Percentiles rank a stretch among this genome's conserved stretches.
phyloP scores from a whole-genome alignment of 2,113 vertebrate species.

The Xenus cinereus region DNA sequence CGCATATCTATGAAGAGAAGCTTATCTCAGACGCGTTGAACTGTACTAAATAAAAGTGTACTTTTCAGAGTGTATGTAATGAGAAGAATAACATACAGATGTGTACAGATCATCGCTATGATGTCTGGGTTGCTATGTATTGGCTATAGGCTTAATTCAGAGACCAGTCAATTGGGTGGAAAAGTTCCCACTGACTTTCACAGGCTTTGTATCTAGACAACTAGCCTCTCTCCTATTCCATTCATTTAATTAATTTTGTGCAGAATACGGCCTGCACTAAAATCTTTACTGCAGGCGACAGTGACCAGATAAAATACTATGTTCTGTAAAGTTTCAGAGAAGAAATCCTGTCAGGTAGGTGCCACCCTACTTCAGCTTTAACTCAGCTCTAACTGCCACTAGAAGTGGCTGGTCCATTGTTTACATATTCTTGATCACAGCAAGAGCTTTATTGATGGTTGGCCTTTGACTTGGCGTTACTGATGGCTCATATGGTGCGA shows the following conservation, averaged over 20 bases:
- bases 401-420: slow-evolving; percentile 35
- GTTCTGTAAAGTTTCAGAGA: neutral
- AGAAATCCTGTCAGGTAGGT: neutral
- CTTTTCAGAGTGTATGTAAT: neutral
- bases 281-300: neutral
- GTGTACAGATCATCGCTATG: accelerated
- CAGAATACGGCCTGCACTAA: neutral
- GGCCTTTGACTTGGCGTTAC: slow-evolving; percentile 51
- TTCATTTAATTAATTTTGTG: neutral
- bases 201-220: neutral
- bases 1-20: neutral
- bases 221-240: neutral
- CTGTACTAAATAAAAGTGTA: neutral
- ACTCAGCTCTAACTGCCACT: neutral
- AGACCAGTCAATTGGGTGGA: neutral
- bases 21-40: neutral
- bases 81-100: too few relatives aligned
- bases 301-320: neutral
- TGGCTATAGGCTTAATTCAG: neutral
- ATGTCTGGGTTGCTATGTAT: neutral
- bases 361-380: neutral
- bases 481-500: slow-evolving; percentile 46
- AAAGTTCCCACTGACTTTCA: neutral
- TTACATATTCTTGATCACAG: slow-evolving; percentile 33
- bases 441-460: slow-evolving; percentile 44